Conservation (phyloP, 2,888 invertebrate species). For the Ypsolopha scabrella region DNA sequence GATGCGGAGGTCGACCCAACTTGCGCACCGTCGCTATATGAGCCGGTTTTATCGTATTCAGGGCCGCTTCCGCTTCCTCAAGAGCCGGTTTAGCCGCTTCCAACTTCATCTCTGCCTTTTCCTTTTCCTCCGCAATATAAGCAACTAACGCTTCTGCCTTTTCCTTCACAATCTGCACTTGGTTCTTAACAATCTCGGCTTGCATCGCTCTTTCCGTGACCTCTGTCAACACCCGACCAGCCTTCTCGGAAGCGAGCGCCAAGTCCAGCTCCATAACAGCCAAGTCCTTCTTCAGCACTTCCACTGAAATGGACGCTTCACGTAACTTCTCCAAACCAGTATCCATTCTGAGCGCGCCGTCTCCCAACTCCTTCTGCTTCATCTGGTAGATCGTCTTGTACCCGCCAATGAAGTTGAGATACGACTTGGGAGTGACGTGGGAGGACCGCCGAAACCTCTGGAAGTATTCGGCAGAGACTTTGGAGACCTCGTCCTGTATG, state of each 20-base stretch:
- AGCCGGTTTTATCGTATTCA: slow-evolving; percentile 96
- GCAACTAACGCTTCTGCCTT: slow-evolving; percentile 92
- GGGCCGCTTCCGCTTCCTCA: slow-evolving; percentile 93
- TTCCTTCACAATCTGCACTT: slow-evolving; percentile 96
- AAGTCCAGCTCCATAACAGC: slow-evolving; percentile 96
- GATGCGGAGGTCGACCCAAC: slow-evolving; percentile 93
- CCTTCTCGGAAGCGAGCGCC: slow-evolving; percentile 92
- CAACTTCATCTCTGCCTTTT: slow-evolving; percentile 89
- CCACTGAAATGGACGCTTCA: slow-evolving; percentile 94
- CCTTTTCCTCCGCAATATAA: slow-evolving; percentile 91
- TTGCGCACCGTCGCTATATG: slow-evolving; percentile 96
- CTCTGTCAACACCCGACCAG: slow-evolving; percentile 87
- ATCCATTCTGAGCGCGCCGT: slow-evolving; percentile 94
- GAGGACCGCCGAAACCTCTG: slow-evolving; percentile 93
- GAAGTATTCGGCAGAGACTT: slow-evolving; percentile 87
- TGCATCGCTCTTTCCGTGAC: slow-evolving; percentile 95
- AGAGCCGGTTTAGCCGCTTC: slow-evolving; percentile 96
- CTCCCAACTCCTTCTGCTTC: slow-evolving; percentile 90
- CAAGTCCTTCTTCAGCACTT: slow-evolving; percentile 90
- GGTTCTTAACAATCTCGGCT: slow-evolving; percentile 95
- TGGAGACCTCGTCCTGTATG: slow-evolving; percentile 93
- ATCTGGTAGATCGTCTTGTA: slow-evolving; percentile 94
- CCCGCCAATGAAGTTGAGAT: slow-evolving; percentile 93
- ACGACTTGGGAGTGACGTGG: slow-evolving; percentile 97
- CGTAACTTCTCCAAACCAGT: slow-evolving; percentile 94